These are phyloP conservation scores for Chydorus sphaericus DNA, from an alignment of 2,888 invertebrate species.

Conservation along the genomic window DNA sequence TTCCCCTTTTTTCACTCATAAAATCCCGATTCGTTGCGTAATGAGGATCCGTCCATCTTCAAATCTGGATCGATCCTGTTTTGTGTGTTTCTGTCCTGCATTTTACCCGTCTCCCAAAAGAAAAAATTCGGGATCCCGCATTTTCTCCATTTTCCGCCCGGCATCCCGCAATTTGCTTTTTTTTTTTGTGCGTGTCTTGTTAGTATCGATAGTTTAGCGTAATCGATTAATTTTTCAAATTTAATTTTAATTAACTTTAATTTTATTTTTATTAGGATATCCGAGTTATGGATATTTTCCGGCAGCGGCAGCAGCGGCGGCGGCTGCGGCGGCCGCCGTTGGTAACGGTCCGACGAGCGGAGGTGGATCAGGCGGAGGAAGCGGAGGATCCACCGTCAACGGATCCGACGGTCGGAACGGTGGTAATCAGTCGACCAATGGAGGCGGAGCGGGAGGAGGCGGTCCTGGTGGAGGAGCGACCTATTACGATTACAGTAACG, in stretches of 20 bases:
- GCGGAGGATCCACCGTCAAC: neutral
- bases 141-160: too few relatives aligned
- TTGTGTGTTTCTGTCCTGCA: too few relatives aligned
- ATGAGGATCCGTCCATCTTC: too few relatives aligned
- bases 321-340: neutral
- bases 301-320: neutral
- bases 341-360: neutral
- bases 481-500: neutral
- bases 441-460: neutral
- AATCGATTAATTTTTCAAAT: neutral
- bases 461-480: too few relatives aligned
- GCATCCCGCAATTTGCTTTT: neutral
- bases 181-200: neutral
- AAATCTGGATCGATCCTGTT: too few relatives aligned
- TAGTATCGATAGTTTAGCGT: too few relatives aligned
- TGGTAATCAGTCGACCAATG: neutral
- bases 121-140: too few relatives aligned
- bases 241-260: neutral
- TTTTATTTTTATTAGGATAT: constrained; percentile 8
- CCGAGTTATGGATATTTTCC: constrained; percentile 14
- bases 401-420: neutral
- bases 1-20: too few relatives aligned
- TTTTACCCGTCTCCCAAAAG: too few relatives aligned
- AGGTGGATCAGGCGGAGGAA: neutral
- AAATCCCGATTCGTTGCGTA: too few relatives aligned